Evolutionary conservation across 2,888 invertebrate species (phyloP).

Genomic region (Onthophagus sagittarius): DNA sequence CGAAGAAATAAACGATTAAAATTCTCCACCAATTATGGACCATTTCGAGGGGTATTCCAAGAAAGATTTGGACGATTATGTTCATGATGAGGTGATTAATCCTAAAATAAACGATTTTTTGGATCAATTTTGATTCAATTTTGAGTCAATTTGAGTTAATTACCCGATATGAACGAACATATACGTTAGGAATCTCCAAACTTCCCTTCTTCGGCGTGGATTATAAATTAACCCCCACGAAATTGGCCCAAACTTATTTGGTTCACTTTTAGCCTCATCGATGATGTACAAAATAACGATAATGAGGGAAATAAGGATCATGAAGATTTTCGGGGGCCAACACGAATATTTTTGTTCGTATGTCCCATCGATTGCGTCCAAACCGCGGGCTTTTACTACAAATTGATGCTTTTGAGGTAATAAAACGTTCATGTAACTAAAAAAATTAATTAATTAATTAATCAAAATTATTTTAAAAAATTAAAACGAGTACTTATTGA

Average conservation of each 20-base stretch:
- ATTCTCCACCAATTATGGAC: constrained; percentile 96
- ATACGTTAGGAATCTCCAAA: constrained; percentile 91
- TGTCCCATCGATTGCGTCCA: constrained; percentile 9
- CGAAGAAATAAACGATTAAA: constrained; percentile 74
- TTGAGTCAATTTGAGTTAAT: too few relatives aligned
- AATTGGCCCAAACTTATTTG: constrained; percentile 62
- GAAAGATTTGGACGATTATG: constrained; percentile 82
- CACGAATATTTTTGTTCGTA: constrained; percentile 64
- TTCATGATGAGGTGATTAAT: constrained; percentile 87
- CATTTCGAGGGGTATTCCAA: constrained; percentile 94
- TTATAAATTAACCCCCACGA: constrained; percentile 83
- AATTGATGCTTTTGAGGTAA: neutral
- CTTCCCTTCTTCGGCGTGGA: constrained; percentile 78
- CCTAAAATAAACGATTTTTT: constrained; percentile 48
- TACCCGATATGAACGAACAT: constrained; percentile 95
- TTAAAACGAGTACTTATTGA: too few relatives aligned
- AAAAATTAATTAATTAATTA: constrained; percentile 56
- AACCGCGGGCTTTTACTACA: neutral
- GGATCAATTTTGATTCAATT: too few relatives aligned
- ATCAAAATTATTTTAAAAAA: too few relatives aligned
- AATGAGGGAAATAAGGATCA: constrained; percentile 83
- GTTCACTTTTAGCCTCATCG: constrained; percentile 34
- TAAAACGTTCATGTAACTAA: neutral
- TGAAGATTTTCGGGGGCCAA: constrained; percentile 89
- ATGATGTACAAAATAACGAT: constrained; percentile 60